phyloP scores from a whole-genome alignment of 2,888 invertebrate genomes.

The Cantharis flavilabris region DNA sequence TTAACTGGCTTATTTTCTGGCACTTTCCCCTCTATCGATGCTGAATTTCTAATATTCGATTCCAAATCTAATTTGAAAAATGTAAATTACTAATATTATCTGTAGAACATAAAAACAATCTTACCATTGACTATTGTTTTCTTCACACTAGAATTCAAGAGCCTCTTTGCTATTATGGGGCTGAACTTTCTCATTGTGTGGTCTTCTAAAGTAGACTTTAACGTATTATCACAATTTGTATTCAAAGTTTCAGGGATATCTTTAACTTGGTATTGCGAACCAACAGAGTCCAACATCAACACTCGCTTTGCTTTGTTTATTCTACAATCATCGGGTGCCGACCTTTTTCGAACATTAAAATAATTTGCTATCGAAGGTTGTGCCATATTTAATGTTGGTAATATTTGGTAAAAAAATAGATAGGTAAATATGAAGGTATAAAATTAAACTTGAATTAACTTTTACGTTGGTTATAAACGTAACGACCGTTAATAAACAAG shows the following conservation, averaged over 20 bases:
- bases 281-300: conserved; percentile 47
- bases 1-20: conserved; percentile 55
- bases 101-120: background rate
- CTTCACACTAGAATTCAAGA: background rate
- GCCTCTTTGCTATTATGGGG: background rate
- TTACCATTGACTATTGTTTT: background rate
- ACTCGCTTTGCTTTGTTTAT: conserved; percentile 59
- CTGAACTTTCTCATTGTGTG: background rate
- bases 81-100: background rate
- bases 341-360: conserved; percentile 77
- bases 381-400: conserved; percentile 62
- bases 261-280: background rate
- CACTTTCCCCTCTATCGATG: conserved; percentile 22
- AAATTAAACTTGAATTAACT: background rate
- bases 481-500: background rate
- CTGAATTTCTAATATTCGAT: background rate
- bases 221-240: background rate
- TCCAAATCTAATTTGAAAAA: background rate
- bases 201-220: background rate
- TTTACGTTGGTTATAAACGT: background rate
- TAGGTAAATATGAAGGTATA: background rate
- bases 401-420: background rate
- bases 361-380: conserved; percentile 77
- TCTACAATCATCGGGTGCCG: conserved; percentile 68
- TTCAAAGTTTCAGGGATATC: background rate